phyloP scores from a whole-genome alignment of 2,113 vertebrate species.

The Prionailurus viverrinus region DNA sequence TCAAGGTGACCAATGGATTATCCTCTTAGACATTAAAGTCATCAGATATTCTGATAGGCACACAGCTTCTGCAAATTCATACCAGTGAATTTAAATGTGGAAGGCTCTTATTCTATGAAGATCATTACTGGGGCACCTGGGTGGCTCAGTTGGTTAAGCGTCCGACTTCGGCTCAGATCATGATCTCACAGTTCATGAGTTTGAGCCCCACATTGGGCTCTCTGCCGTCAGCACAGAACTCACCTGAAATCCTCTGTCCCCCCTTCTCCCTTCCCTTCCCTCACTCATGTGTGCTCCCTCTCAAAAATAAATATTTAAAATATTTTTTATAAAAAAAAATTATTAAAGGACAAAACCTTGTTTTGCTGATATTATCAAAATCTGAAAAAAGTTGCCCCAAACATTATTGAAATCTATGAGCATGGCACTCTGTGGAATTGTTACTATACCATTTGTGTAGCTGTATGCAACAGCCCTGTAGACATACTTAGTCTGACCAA shows the following conservation, averaged over 20 bases:
- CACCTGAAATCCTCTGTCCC: too few species aligned
- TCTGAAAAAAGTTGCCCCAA: not conserved
- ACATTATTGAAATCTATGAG: not conserved
- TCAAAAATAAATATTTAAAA: too few species aligned
- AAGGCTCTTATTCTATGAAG: not conserved
- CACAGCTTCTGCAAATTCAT: not conserved
- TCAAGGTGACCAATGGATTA: not conserved
- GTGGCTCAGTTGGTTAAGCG: too few species aligned
- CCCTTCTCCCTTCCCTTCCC: too few species aligned
- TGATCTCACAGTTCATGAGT: too few species aligned
- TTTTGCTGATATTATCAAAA: not conserved
- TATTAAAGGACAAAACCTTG: not conserved
- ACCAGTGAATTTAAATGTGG: not conserved
- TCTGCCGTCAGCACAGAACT: too few species aligned
- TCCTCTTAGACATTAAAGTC: not conserved
- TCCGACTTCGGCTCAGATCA: too few species aligned
- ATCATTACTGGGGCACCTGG: not conserved
- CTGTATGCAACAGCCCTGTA: not conserved
- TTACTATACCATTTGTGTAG: not conserved
- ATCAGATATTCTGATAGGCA: not conserved
- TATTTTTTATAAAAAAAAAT: too few species aligned
- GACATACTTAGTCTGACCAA: not conserved
- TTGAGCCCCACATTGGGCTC: too few species aligned
- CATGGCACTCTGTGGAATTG: fast-evolving
- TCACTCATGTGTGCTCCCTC: too few species aligned